Conservation (phyloP, 1,140 invertebrate species). For the Colletes gigas region DNA sequence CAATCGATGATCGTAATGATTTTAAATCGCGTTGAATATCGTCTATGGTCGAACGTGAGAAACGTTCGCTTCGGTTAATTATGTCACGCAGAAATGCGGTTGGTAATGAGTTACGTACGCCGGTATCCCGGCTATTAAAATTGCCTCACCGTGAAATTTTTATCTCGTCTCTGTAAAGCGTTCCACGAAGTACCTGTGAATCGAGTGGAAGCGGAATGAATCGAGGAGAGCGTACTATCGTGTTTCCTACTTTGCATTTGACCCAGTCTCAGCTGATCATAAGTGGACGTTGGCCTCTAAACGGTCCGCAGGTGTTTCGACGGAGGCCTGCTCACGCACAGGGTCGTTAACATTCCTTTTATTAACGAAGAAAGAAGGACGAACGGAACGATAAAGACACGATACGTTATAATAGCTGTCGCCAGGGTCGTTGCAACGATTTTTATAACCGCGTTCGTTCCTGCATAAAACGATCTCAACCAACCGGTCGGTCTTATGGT, state of each 20-base stretch:
- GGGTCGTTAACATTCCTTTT: neutral
- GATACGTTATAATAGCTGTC: neutral
- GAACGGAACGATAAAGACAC: neutral
- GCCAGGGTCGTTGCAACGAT: neutral
- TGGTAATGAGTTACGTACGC: neutral
- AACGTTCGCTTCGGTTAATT: slow-evolving; percentile 18
- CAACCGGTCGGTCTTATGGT: too few species aligned
- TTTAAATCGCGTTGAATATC: neutral
- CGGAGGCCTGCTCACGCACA: neutral
- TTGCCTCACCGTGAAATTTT: neutral
- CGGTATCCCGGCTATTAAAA: neutral
- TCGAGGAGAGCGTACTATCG: neutral
- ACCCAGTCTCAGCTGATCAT: slow-evolving; percentile 65
- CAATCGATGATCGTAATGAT: neutral
- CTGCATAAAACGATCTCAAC: too few species aligned
- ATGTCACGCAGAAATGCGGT: neutral
- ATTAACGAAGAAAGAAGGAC: neutral
- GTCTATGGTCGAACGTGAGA: neutral
- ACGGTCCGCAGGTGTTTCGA: slow-evolving; percentile 7
- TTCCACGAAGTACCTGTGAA: neutral
- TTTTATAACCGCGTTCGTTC: neutral
- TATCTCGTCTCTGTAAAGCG: neutral
- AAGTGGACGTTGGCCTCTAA: slow-evolving; percentile 60
- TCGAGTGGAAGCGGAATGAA: neutral
- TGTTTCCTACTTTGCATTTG: slow-evolving; percentile 62